Conservation (phyloP, 2,888 invertebrate species). For the Polylopha cassiicola region DNA sequence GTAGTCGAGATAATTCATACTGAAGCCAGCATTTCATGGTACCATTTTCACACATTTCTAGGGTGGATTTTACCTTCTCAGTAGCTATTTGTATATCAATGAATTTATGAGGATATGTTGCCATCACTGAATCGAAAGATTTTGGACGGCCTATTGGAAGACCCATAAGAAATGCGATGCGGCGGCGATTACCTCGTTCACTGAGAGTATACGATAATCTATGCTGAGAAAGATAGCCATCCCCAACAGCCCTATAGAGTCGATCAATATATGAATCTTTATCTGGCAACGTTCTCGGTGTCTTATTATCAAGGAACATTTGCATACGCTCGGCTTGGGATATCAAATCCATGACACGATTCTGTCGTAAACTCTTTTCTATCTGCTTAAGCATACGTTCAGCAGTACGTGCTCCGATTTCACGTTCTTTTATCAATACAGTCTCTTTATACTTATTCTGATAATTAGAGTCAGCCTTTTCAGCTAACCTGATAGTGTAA, state of each 20-base stretch:
- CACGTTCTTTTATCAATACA: slow-evolving; percentile 54
- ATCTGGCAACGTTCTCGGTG: slow-evolving; percentile 60
- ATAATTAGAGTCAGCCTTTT: slow-evolving; percentile 61
- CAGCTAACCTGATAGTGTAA: slow-evolving; percentile 61
- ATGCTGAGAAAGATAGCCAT: slow-evolving; percentile 61
- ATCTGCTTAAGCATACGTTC: slow-evolving; percentile 55
- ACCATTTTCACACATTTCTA: slow-evolving; percentile 69
- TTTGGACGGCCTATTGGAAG: slow-evolving; percentile 57
- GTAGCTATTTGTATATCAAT: slow-evolving; percentile 60
- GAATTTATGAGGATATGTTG: slow-evolving; percentile 65
- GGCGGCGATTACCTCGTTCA: slow-evolving; percentile 63
- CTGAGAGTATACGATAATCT: slow-evolving; percentile 64
- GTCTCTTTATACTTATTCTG: slow-evolving; percentile 58
- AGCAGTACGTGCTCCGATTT: slow-evolving; percentile 55
- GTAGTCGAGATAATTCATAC: slow-evolving; percentile 63
- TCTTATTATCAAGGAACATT: slow-evolving; percentile 59
- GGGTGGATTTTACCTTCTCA: slow-evolving; percentile 45
- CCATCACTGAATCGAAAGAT: slow-evolving; percentile 70
- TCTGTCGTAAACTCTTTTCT: slow-evolving; percentile 52
- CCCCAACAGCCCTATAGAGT: slow-evolving; percentile 62
- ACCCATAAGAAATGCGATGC: slow-evolving; percentile 69
- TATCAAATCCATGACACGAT: slow-evolving; percentile 59
- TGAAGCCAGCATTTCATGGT: slow-evolving; percentile 69
- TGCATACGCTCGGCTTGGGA: slow-evolving; percentile 68
- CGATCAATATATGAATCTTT: slow-evolving; percentile 63